These are phyloP conservation scores for Troilus luridus DNA, from an alignment of 2,888 invertebrate genomes.

Conservation along the genomic window DNA sequence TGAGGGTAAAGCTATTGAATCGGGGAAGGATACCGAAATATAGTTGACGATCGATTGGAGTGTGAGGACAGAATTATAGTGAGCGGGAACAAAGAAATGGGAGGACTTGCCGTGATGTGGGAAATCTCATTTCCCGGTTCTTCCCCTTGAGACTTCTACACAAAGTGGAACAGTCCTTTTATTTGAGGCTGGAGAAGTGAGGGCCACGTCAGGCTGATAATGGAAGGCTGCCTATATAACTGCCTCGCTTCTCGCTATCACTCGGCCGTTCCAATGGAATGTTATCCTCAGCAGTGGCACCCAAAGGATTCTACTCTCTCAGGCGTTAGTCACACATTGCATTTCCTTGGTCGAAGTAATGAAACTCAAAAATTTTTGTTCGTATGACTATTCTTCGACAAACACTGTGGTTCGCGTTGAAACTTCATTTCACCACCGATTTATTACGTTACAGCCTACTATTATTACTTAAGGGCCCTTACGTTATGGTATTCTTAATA, in stretches of 20 bases:
- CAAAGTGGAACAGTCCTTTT: conserved; percentile 32
- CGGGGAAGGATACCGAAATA: neutral
- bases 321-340: neutral
- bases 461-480: too few relatives aligned
- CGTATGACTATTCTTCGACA: too few relatives aligned
- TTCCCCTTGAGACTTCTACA: neutral
- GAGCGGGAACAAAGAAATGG: neutral
- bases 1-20: neutral
- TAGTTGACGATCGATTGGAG: neutral
- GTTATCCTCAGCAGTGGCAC: neutral
- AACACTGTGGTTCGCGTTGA: too few relatives aligned
- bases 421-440: too few relatives aligned
- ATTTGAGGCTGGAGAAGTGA: conserved; percentile 5
- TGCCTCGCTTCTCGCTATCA: conserved; percentile 1
- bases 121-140: conserved; percentile 30
- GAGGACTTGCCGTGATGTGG: neutral
- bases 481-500: too few relatives aligned
- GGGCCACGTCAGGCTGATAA: conserved; percentile 17
- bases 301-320: neutral
- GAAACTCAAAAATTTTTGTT: too few relatives aligned
- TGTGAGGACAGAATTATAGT: neutral
- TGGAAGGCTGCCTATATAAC: neutral
- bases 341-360: neutral
- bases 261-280: neutral
- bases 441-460: too few relatives aligned